A percentile compares a stretch with the other conserved stretches of the same genome.
These are phyloP conservation scores for Prionailurus bengalensis DNA, from an alignment of 2,113 vertebrate genomes.

Conservation along the genomic window DNA sequence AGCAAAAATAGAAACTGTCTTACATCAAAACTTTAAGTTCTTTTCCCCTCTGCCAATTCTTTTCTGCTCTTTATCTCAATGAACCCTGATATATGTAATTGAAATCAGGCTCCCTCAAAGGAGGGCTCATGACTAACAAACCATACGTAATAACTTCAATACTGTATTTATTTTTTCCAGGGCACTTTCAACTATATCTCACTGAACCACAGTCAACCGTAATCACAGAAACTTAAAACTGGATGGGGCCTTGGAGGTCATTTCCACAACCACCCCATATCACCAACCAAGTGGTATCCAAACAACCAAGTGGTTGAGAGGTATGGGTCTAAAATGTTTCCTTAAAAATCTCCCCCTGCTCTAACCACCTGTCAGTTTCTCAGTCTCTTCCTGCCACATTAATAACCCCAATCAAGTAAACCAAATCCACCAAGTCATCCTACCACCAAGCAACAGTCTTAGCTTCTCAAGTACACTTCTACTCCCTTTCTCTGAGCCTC, in stretches of 20 bases:
- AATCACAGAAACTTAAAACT: constrained; percentile 53
- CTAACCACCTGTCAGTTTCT: neutral
- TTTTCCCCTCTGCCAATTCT: constrained; percentile 33
- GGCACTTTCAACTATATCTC: constrained; percentile 57
- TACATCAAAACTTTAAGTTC: constrained; percentile 8
- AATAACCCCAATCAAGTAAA: constrained; percentile 4
- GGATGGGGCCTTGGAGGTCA: constrained; percentile 8
- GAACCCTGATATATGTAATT: neutral
- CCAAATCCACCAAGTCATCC: neutral
- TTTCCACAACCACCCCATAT: neutral
- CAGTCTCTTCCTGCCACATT: neutral
- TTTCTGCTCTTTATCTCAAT: constrained; percentile 43
- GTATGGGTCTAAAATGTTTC: neutral
- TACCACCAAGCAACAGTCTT: neutral
- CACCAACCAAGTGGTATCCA: neutral
- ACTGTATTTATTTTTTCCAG: constrained; percentile 46
- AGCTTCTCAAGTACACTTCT: constrained; percentile 27
- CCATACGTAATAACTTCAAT: constrained; percentile 43
- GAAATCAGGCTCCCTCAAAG: constrained; percentile 33
- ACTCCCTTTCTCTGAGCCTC: constrained; percentile 23
- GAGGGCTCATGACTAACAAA: constrained; percentile 25
- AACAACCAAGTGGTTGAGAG: neutral
- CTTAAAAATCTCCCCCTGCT: neutral
- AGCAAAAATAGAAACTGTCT: constrained; percentile 35
- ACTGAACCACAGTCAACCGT: neutral